phyloP scores from a whole-genome alignment of 1,140 invertebrate species.

The Drosophila virilis region DNA sequence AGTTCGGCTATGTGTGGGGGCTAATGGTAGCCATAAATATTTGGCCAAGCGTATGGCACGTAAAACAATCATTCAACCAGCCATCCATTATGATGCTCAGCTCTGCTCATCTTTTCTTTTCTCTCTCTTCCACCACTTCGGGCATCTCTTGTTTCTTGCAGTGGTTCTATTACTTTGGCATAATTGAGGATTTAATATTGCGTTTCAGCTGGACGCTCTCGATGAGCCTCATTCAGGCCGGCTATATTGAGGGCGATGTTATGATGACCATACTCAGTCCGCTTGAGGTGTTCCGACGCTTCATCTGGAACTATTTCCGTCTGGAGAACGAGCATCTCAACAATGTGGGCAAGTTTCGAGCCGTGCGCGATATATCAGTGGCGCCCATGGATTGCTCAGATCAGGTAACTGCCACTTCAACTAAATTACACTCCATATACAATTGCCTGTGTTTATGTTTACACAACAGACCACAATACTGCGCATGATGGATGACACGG shows the following conservation, averaged over 20 bases:
- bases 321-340: constrained; percentile 97
- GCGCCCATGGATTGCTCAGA: constrained; percentile 92
- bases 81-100: constrained; percentile 51
- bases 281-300: constrained; percentile 93
- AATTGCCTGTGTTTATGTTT: not conserved
- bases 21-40: constrained; percentile 77
- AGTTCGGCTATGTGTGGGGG: constrained; percentile 43
- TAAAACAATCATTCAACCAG: constrained; percentile 69
- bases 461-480: constrained; percentile 89
- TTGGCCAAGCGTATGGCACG: constrained; percentile 64
- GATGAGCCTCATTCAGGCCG: constrained; percentile 91
- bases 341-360: constrained; percentile 97
- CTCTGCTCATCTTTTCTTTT: not conserved
- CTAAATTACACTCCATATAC: not conserved
- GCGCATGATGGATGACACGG: constrained; percentile 97
- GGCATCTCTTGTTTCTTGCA: constrained; percentile 84
- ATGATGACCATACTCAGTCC: constrained; percentile 91
- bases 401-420: constrained; percentile 84
- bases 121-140: constrained; percentile 84
- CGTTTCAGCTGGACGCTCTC: constrained; percentile 93
- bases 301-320: constrained; percentile 97
- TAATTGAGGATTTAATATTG: constrained; percentile 97
- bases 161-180: constrained; percentile 98
- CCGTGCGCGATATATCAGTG: constrained; percentile 95
- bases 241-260: constrained; percentile 89